phyloP scores from a whole-genome alignment of 2,113 vertebrate genomes.

The Cyprinus carpio region DNA sequence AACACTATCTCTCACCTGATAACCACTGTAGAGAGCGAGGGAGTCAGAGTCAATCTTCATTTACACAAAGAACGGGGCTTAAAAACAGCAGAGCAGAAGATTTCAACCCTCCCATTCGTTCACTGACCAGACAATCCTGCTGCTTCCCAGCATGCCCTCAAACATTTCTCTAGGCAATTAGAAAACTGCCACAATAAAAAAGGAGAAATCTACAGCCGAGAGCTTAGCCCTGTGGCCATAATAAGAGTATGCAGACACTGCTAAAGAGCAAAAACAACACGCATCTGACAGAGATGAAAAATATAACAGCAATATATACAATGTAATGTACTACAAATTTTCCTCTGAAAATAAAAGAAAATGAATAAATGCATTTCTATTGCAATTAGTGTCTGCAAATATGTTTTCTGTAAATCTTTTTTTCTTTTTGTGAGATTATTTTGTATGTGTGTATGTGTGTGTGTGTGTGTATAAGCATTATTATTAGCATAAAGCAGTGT shows the following conservation, averaged over 20 bases:
- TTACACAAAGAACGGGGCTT: not conserved
- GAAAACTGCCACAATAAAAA: not conserved
- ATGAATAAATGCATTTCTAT: too few relatives aligned
- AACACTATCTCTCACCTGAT: conserved; percentile 3
- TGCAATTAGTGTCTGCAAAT: not conserved
- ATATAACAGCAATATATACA: not conserved
- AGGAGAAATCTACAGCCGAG: not conserved
- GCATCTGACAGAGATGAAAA: not conserved
- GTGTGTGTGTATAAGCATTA: too few relatives aligned
- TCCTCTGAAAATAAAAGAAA: not conserved
- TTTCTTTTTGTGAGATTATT: not conserved
- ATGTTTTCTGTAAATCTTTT: not conserved
- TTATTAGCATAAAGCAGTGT: too few relatives aligned
- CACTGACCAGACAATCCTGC: not conserved
- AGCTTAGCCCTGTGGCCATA: not conserved
- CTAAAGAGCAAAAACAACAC: not conserved
- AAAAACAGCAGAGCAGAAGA: conserved; percentile 12
- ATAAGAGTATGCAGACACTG: not conserved
- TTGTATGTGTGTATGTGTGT: too few relatives aligned
- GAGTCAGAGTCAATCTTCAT: too few relatives aligned
- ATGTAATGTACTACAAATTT: not conserved
- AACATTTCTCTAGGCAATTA: not conserved
- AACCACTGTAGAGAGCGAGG: not conserved
- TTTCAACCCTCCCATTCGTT: not conserved
- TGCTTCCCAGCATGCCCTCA: conserved; percentile 2